Conservation (phyloP, 2,797 vertebrate genomes). For the Netta rufina region DNA sequence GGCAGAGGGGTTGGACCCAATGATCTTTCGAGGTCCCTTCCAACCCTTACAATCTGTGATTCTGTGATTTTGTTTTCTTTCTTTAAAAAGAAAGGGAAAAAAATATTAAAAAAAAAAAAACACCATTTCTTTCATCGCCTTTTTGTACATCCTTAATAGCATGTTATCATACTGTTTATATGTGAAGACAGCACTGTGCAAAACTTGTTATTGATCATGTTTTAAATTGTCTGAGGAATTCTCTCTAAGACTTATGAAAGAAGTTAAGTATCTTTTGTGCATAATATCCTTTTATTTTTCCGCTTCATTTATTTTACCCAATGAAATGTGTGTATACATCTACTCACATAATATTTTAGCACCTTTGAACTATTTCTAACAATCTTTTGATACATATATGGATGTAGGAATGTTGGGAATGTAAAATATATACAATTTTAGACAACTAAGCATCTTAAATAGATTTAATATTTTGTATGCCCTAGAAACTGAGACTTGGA, state of each 20-base stretch:
- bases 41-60: too few relatives aligned
- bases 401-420: conserved; percentile 12
- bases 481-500: conserved; percentile 15
- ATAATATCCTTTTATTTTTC: conserved; percentile 63
- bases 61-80: too few relatives aligned
- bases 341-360: conserved; percentile 45
- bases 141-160: neutral
- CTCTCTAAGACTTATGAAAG: conserved; percentile 56
- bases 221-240: conserved; percentile 73
- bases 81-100: too few relatives aligned
- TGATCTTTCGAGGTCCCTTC: too few relatives aligned
- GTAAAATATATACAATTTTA: neutral
- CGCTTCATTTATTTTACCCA: conserved; percentile 59
- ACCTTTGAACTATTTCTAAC: conserved; percentile 41
- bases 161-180: conserved; percentile 32
- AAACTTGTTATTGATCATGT: conserved; percentile 67
- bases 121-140: neutral
- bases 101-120: neutral
- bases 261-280: conserved; percentile 67
- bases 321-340: conserved; percentile 30
- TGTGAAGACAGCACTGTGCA: conserved; percentile 57
- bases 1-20: too few relatives aligned
- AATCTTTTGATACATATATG: conserved; percentile 8
- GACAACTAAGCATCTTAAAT: neutral
- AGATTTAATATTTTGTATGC: conserved; percentile 9